These are phyloP conservation scores for Synanthedon tipuliformis DNA, from an alignment of 2,888 invertebrate species.

Conservation along the genomic window DNA sequence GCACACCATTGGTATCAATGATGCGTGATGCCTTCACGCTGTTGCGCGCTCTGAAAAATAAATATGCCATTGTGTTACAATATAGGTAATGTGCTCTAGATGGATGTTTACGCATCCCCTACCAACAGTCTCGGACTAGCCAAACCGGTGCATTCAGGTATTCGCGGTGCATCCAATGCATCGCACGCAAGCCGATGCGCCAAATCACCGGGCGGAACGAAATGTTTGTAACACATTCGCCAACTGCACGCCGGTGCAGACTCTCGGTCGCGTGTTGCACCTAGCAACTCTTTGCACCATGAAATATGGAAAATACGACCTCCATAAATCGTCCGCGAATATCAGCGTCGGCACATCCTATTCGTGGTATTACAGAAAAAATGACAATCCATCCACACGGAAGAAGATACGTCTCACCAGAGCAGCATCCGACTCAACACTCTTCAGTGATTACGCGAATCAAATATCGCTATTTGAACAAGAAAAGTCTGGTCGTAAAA, in stretches of 20 bases:
- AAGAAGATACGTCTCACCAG: conserved; percentile 44
- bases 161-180: conserved; percentile 39
- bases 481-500: conserved; percentile 32
- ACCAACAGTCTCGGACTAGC: conserved; percentile 36
- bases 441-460: conserved; percentile 64
- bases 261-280: conserved; percentile 43
- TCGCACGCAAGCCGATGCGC: conserved; percentile 28
- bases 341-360: conserved; percentile 60
- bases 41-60: conserved; percentile 59
- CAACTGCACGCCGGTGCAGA: conserved; percentile 37
- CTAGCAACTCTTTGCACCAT: conserved; percentile 39
- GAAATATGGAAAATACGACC: conserved; percentile 68
- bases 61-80: conserved; percentile 45
- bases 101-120: conserved; percentile 19
- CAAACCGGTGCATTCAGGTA: conserved; percentile 21
- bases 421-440: conserved; percentile 59
- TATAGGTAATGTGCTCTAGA: conserved; percentile 39
- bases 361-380: conserved; percentile 65
- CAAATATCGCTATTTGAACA: conserved; percentile 61
- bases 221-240: conserved; percentile 40
- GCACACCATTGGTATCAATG: conserved; percentile 31
- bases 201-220: conserved; percentile 44
- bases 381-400: conserved; percentile 37
- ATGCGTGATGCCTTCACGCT: conserved; percentile 43
- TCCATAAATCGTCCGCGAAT: conserved; percentile 59